A percentile compares a stretch with the other conserved stretches of the same genome.
Conservation (phyloP, 2,113 vertebrate species). For the Mormyrus lacerda region DNA sequence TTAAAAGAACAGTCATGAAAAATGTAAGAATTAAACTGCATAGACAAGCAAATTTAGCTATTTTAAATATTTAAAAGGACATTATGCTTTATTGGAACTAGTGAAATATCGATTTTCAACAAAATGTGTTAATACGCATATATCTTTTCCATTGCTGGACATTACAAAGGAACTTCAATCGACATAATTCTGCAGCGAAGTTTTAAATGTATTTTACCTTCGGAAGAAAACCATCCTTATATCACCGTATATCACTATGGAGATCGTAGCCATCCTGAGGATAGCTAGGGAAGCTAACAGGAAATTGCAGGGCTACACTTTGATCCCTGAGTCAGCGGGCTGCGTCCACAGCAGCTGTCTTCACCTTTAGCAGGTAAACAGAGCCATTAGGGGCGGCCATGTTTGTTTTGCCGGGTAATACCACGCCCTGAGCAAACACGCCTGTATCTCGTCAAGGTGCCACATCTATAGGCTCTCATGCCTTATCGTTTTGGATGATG, state of each 20-base stretch:
- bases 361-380: slow-evolving; percentile 66
- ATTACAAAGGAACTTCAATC: neutral
- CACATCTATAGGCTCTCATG: slow-evolving; percentile 51
- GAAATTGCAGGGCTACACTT: slow-evolving; percentile 39
- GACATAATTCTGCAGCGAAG: neutral
- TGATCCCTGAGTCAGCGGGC: slow-evolving; percentile 30
- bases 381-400: slow-evolving; percentile 59
- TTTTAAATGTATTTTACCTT: neutral
- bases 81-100: neutral
- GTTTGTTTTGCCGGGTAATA: slow-evolving; percentile 66
- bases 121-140: neutral
- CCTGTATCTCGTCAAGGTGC: slow-evolving; percentile 56
- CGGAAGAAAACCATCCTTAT: neutral
- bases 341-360: slow-evolving; percentile 61
- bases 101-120: neutral
- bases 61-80: neutral
- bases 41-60: neutral
- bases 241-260: neutral
- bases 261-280: neutral
- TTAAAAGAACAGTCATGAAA: neutral
- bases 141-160: neutral
- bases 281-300: slow-evolving; percentile 49
- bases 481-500: slow-evolving; percentile 47
- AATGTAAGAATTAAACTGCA: neutral
- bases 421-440: slow-evolving; percentile 62